Evolutionary conservation across 2,888 invertebrate genomes (phyloP).

Genomic region (Hydroisotoma schaefferi): DNA sequence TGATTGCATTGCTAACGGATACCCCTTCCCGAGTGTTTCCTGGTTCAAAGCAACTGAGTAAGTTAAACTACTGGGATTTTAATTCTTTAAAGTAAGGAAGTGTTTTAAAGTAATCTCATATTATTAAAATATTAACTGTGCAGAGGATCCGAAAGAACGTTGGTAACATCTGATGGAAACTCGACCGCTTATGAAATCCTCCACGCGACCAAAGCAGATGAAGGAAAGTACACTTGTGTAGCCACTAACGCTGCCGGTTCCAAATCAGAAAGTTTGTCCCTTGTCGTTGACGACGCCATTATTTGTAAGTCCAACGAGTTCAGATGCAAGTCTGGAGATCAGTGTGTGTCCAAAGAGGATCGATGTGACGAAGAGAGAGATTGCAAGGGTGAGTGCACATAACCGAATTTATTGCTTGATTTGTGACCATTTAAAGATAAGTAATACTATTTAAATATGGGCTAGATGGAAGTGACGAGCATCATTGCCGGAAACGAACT

Average conservation of each 20-base stretch:
- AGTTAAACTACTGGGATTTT: constrained; percentile 3
- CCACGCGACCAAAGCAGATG: constrained; percentile 30
- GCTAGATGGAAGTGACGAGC: constrained; percentile 37
- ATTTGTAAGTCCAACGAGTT: constrained; percentile 32
- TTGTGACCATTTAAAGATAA: background rate
- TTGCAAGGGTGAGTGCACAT: constrained; percentile 13
- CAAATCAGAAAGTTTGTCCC: constrained; percentile 30
- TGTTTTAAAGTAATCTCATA: background rate
- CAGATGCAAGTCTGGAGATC: constrained; percentile 39
- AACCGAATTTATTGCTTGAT: background rate
- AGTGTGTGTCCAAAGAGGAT: constrained; percentile 39
- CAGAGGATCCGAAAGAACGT: constrained; percentile 28
- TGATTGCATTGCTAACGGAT: constrained; percentile 32
- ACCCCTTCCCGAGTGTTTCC: constrained; percentile 32
- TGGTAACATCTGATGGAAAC: constrained; percentile 25
- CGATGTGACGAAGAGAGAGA: constrained; percentile 36
- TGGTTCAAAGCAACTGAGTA: constrained; percentile 38
- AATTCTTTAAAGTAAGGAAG: background rate
- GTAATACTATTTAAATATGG: background rate
- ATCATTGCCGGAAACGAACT: constrained; percentile 24
- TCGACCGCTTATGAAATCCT: constrained; percentile 28
- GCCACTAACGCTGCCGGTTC: constrained; percentile 24
- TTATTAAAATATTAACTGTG: constrained; percentile 6
- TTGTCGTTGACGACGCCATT: constrained; percentile 35
- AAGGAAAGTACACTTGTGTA: constrained; percentile 35